Conservation (phyloP, 2,113 vertebrate species). For the Geococcyx californianus region DNA sequence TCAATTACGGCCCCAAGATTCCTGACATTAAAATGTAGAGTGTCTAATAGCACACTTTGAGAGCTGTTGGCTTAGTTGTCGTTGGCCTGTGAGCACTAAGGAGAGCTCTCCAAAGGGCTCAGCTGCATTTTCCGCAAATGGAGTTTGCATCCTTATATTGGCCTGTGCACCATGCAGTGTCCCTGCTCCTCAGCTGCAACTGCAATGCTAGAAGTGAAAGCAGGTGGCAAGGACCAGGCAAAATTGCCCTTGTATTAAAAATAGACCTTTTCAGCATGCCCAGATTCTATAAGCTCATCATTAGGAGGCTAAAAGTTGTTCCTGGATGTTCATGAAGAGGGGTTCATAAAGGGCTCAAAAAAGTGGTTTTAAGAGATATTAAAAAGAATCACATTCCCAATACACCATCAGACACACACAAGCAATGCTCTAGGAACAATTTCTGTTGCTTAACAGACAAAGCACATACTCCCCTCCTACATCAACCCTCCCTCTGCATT, state of each 20-base stretch:
- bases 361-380: neutral
- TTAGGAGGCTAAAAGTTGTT: neutral
- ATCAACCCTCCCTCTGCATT: neutral
- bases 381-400: neutral
- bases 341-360: neutral
- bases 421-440: neutral
- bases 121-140: neutral
- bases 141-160: neutral
- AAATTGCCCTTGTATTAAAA: neutral
- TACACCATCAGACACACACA: neutral
- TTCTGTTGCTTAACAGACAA: constrained; percentile 22
- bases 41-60: neutral
- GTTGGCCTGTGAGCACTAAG: neutral
- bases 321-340: neutral
- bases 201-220: neutral
- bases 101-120: neutral
- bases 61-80: neutral
- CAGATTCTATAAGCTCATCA: neutral
- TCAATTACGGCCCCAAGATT: neutral
- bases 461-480: neutral
- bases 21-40: neutral
- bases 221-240: neutral
- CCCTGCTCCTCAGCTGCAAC: neutral
- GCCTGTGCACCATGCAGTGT: rapidly evolving
- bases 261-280: neutral